Evolutionary conservation across 2,113 vertebrate genomes (phyloP), one percentile per base, ranked within the genome.

Genomic region (Nematolebias whitei): DNA sequence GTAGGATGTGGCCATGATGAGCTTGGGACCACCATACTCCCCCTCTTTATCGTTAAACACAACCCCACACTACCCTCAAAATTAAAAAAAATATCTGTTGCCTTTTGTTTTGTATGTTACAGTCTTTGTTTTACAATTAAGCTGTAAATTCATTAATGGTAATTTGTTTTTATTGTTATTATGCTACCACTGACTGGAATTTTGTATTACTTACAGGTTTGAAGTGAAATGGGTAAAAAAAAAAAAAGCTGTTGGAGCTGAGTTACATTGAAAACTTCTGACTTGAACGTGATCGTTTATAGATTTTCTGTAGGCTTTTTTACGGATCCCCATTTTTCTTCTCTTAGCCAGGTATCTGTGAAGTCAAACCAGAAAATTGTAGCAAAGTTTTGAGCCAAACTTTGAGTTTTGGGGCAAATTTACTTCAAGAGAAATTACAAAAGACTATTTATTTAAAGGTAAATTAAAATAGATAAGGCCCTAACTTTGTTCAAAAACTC

Each of bases 81-180:
- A 20, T 57, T 87, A 12, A 38, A 63, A 70, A 59, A 43, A 86
- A 78, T 66, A 54, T 83, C 62, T 81, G 80, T 90, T 88, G 81
- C 83, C 84, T 87, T 89, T 83, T 86, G 50, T 79, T 83, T 84
- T 79, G 65, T 81, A 76, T 71, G 23, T 35, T 71, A 72, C 65
- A 66, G 56, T 73, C 24, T 63, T 69, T 79, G 56, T 77, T 76
- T 81, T 71, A 78, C 51, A 70, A 61, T 80, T 70, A 77, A 71
- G 53, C 44, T 82, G 50, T 83, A 80, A 71, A 85, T 86, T 81
- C 80, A 59, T 78, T 78, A 73, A 82, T 52, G 84, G 77, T 79
- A 69, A 54, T 65, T 79, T 78, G 62, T 57, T 38, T 18, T 29
- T 29, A 29, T 4, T 58, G 19, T 29, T 71, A 39, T 82, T 77